Conservation (phyloP, 2,888 invertebrate species). For the Empis livida region DNA sequence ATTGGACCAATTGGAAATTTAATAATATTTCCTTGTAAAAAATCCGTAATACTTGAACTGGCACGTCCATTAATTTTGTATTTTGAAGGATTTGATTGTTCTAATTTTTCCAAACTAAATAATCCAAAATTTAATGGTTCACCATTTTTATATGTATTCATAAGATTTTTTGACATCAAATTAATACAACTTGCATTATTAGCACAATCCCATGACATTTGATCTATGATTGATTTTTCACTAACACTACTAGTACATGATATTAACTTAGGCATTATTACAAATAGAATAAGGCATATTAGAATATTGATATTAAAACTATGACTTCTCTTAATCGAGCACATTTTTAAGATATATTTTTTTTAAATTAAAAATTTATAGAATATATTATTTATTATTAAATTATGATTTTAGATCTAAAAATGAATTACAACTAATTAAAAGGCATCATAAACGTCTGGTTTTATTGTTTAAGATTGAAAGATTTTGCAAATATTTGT, state of each 20-base stretch:
- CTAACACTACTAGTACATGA: too few species aligned
- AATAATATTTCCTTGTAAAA: slow-evolving; percentile 31
- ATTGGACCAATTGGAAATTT: slow-evolving; percentile 33
- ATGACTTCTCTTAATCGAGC: too few species aligned
- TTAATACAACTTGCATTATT: slow-evolving; percentile 50
- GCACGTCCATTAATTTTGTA: slow-evolving; percentile 23
- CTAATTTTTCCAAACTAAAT: slow-evolving; percentile 43
- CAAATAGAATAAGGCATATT: too few species aligned
- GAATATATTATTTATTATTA: background rate
- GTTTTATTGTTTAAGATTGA: background rate
- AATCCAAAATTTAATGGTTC: slow-evolving; percentile 43
- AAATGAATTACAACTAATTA: background rate
- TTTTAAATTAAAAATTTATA: background rate
- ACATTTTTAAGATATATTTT: background rate
- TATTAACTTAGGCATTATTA: too few species aligned
- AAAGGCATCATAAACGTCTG: background rate
- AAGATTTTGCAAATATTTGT: too few species aligned
- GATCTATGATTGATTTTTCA: slow-evolving; percentile 18
- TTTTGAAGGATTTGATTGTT: slow-evolving; percentile 16
- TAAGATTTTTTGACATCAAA: slow-evolving; percentile 38
- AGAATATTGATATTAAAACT: too few species aligned
- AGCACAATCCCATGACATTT: slow-evolving; percentile 39
- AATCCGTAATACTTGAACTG: slow-evolving; percentile 23
- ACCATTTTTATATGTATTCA: slow-evolving; percentile 40
- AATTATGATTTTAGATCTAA: background rate